Percentiles rank a stretch among this genome's conserved stretches.
Evolutionary conservation across 1,140 invertebrate genomes (phyloP).

Genomic region (Melitaea cinxia): DNA sequence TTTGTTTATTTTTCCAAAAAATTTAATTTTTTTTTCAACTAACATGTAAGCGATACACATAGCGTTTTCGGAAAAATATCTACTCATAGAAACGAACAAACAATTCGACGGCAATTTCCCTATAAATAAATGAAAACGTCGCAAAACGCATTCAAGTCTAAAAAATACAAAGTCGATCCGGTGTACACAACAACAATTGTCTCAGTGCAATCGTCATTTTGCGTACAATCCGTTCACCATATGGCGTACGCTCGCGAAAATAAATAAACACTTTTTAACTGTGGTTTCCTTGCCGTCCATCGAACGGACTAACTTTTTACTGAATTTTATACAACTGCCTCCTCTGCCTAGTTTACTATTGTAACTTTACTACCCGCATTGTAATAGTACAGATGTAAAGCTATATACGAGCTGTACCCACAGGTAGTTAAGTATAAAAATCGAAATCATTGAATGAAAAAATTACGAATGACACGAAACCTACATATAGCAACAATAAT

Average conservation of each 20-base stretch:
- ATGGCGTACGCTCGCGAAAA: conserved; percentile 61
- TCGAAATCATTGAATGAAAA: too few relatives aligned
- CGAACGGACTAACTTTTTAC: conserved; percentile 21
- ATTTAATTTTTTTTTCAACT: too few relatives aligned
- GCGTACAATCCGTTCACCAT: conserved; percentile 57
- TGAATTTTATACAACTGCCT: background rate
- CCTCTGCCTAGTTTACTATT: background rate
- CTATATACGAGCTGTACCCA: too few relatives aligned
- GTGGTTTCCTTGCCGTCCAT: conserved; percentile 30
- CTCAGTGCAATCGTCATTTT: conserved; percentile 64
- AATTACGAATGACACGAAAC: too few relatives aligned
- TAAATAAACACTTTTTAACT: conserved; percentile 40
- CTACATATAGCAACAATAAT: too few relatives aligned
- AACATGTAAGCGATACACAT: background rate
- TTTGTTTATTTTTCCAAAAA: too few relatives aligned
- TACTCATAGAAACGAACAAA: background rate
- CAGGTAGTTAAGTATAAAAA: too few relatives aligned
- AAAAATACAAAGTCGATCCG: conserved; percentile 50
- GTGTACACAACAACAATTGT: conserved; percentile 72
- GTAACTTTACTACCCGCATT: background rate
- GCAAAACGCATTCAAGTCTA: conserved; percentile 37
- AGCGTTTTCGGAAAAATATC: too few relatives aligned
- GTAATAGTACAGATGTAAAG: too few relatives aligned
- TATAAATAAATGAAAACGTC: conserved; percentile 49
- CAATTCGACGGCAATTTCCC: conserved; percentile 14